These are phyloP conservation scores for Lasiurus cinereus DNA, from an alignment of 2,113 vertebrate genomes.

Conservation along the genomic window DNA sequence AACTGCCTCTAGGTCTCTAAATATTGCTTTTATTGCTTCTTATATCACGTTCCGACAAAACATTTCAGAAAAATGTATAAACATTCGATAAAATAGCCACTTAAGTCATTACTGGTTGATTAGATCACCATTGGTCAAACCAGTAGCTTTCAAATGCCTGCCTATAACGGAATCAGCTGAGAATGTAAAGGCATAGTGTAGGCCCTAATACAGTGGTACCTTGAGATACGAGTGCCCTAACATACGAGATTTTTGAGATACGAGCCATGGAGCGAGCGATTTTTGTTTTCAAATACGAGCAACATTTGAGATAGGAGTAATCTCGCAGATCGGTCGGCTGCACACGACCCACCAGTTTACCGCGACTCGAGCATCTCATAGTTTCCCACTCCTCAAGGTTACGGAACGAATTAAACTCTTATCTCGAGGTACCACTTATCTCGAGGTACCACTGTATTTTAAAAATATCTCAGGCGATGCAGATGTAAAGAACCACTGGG, in stretches of 20 bases:
- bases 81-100: not conserved
- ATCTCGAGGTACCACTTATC: no score
- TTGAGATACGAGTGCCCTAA: no score
- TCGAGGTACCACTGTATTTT: not conserved
- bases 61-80: slow-evolving; percentile 31
- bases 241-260: no score
- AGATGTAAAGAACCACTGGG: not conserved
- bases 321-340: no score
- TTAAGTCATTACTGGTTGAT: slow-evolving; percentile 45
- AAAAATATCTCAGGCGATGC: slow-evolving; percentile 11
- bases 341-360: no score
- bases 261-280: no score
- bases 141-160: slow-evolving; percentile 24
- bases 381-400: no score
- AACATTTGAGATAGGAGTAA: no score
- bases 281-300: no score
- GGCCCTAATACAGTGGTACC: no score
- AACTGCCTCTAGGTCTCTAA: slow-evolving; percentile 26
- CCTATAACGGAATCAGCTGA: not conserved
- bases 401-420: no score
- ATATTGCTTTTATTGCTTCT: not conserved
- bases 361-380: no score
- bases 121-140: slow-evolving; percentile 11
- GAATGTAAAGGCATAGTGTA: not conserved
- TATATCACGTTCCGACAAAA: slow-evolving; percentile 48